These are phyloP conservation scores for Metellina segmentata DNA, from an alignment of 2,888 invertebrate species.

Conservation along the genomic window DNA sequence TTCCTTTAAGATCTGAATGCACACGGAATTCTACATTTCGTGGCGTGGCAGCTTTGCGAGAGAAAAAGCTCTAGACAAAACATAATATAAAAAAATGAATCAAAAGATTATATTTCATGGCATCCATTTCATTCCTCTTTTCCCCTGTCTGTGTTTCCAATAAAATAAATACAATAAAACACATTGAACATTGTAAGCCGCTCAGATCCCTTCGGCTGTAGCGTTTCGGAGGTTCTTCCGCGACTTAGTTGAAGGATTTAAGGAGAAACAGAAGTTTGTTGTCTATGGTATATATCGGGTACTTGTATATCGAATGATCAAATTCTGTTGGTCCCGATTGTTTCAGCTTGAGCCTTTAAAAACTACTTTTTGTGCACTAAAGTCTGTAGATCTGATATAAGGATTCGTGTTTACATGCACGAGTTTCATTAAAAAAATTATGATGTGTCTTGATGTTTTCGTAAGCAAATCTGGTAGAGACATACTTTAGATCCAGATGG, in stretches of 20 bases:
- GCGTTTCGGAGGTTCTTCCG: background rate
- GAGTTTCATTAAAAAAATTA: background rate
- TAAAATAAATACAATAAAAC: slow-evolving; percentile 28
- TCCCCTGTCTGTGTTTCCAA: background rate
- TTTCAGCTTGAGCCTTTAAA: slow-evolving; percentile 15
- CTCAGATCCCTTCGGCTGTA: slow-evolving; percentile 1
- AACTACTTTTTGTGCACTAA: background rate
- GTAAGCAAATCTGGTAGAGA: too few species aligned
- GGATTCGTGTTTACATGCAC: background rate
- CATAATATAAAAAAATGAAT: background rate
- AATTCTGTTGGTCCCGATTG: slow-evolving; percentile 6
- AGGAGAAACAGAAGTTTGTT: background rate
- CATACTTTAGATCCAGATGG: too few species aligned
- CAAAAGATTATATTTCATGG: slow-evolving; percentile 33
- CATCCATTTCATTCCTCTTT: slow-evolving; percentile 7
- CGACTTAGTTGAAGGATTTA: slow-evolving; percentile 35
- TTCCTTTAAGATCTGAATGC: slow-evolving; percentile 22
- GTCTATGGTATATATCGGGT: slow-evolving; percentile 12
- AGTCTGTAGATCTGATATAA: background rate
- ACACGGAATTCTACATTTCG: slow-evolving; percentile 10
- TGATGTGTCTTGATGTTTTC: background rate
- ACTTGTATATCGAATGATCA: slow-evolving; percentile 22
- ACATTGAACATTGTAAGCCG: slow-evolving; percentile 3
- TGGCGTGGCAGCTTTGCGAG: background rate
- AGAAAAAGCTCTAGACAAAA: slow-evolving; percentile 6